Evolutionary conservation across 2,888 invertebrate species (phyloP), one percentile per base, ranked within the genome.

Genomic region (Acanthosepion esculentum): DNA sequence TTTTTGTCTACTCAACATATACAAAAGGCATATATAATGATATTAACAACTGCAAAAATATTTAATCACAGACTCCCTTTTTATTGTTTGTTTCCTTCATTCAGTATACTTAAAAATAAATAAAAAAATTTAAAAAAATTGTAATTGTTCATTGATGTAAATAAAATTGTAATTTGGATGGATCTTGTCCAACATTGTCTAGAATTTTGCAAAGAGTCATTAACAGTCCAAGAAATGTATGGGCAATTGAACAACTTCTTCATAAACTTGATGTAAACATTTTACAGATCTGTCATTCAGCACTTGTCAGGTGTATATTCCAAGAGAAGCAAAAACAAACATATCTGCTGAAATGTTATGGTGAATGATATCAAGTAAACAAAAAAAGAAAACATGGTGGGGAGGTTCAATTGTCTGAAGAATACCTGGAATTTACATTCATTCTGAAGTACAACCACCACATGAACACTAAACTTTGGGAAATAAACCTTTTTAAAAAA

Each of bases 131-230:
- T 2, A 59, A 59, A 59, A 59, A 59, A 23, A 20, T 59, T 59
- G 59, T 78, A 78, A 78, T n/a, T 78, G 78, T 78, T 33, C 78
- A 78, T 78, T 78, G 33, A 78, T 78, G 78, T 78, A 78, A 78
- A 78, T 78, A 78, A 78, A 78, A 78, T 15, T 78, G 15, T 59
- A 59, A 59, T 23, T 23, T 59, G 59, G 59, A 59, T 23, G 20
- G 5, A n/a, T 78, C 78, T 78, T 78, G 78, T 78, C 78, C 78
- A 78, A 15, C n/a, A 78, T 59, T 41, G 41, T 41, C 41, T 41
- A 41, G 41, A 41, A 41, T 41, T 41, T 41, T 41, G 41, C 41
- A 41, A 41, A 41, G 41, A 41, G 41, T 41, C 41, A 41, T 41
- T 41, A 41, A 41, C 41, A 41, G 41, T 41, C 41, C 41, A 41